Base-by-base conservation (phyloP, 2,113 vertebrate genomes). In the Aphyosemion australe region DNA sequence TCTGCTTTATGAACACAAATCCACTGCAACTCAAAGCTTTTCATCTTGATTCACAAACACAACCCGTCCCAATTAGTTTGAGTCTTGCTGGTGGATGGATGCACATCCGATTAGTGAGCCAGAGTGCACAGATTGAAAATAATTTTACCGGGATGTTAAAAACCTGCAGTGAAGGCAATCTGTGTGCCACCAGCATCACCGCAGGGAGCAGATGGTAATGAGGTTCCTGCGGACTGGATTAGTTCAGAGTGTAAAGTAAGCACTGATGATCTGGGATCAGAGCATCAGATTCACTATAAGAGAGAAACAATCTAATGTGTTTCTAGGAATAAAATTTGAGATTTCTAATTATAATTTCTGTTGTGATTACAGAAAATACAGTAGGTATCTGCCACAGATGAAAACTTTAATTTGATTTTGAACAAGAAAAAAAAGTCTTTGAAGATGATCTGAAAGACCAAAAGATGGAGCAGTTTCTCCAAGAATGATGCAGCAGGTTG, bases 391-490 rank as follows among this genome's bases (percentile, higher is more conserved):
- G 37, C 7, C 7, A 12, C 11, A 10, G 42, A 11, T 14, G 42
- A 6, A 43, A 43, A 43, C 12, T 13, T n/a, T n/a, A n/a, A 43
- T 13, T 12, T 13, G 11, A 43, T 43, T 43, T 13, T 43, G 5
- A 43, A 43, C 12, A 5, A 12, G 4, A 43, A 14, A 41, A 41
- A 41, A 5, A 51, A 13, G 21, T 6, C 20, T 8, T 31, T 19
- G 20, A 15, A 12, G 14, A 5, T 2, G 12, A 10, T 34, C 20
- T 15, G 5, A 15, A 15, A 14, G 2, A 20, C 78, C 86, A 84
- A 70, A 32, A 81, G 87, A 79, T 81, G 84, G 78, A 11, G 70
- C 65, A 64, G 65, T 69, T 76, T 59, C 62, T 79, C 66, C 18
- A 83, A 13, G 34, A 65, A 80, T 74, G 21, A n/a, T n/a, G 12